A percentile compares a stretch with the other conserved stretches of the same genome.
phyloP scores from a whole-genome alignment of 2,888 invertebrate genomes.

The Lycocerus yunnanus region DNA sequence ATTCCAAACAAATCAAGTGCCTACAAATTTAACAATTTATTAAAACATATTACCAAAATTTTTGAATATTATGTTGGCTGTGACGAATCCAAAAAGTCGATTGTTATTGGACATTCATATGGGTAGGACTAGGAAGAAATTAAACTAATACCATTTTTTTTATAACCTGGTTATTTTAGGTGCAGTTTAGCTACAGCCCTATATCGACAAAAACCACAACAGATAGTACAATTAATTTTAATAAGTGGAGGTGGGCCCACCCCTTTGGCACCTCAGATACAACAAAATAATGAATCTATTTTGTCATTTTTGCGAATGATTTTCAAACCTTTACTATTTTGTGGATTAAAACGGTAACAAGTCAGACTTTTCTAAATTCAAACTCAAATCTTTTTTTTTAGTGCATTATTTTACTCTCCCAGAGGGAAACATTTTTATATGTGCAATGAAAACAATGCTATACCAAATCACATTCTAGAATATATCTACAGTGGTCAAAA shows the following conservation, averaged over 20 bases:
- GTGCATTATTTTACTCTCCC: conserved; percentile 61
- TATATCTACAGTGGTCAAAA: conserved; percentile 65
- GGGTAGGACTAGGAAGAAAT: conserved; percentile 59
- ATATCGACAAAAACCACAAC: conserved; percentile 61
- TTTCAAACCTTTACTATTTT: conserved; percentile 63
- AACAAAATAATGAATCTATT: conserved; percentile 54
- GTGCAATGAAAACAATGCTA: conserved; percentile 55
- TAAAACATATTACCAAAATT: conserved; percentile 62
- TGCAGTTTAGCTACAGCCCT: conserved; percentile 67
- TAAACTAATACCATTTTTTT: neutral
- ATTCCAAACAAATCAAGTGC: conserved; percentile 60
- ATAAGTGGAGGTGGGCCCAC: conserved; percentile 72
- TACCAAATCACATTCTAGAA: conserved; percentile 58
- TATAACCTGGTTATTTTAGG: conserved; percentile 49
- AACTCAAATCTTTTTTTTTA: conserved; percentile 40
- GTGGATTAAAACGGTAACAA: conserved; percentile 59
- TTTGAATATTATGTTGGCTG: conserved; percentile 65
- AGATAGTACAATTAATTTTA: conserved; percentile 65
- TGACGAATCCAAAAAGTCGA: conserved; percentile 58
- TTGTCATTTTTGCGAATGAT: conserved; percentile 59
- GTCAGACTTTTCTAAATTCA: neutral
- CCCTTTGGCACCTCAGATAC: conserved; percentile 65
- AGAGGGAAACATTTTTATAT: conserved; percentile 61
- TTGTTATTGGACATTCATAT: conserved; percentile 71
- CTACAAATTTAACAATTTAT: conserved; percentile 64